Percentiles rank a stretch among this genome's conserved stretches.
These are phyloP conservation scores for Suillia variegata DNA, from an alignment of 2,888 invertebrate genomes.

Conservation along the genomic window DNA sequence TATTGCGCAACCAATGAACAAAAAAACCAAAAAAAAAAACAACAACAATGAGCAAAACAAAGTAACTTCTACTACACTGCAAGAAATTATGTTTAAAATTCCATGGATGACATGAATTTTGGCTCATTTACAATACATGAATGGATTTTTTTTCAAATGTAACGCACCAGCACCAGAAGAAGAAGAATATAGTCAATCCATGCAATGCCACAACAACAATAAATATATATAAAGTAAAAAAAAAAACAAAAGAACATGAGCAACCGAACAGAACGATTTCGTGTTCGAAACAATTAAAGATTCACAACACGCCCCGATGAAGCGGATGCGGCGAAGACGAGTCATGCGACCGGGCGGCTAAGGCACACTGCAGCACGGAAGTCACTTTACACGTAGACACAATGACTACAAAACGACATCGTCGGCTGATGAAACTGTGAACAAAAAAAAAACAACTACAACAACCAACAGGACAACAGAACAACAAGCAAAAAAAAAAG, in stretches of 20 bases:
- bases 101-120: no score
- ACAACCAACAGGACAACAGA: neutral
- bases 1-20: neutral
- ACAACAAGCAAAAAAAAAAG: slow-evolving; percentile 3
- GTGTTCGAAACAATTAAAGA: slow-evolving; percentile 13
- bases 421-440: slow-evolving; percentile 3
- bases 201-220: slow-evolving; percentile 2
- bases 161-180: neutral
- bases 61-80: no score
- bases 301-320: slow-evolving; percentile 17
- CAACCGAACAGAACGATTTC: neutral
- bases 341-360: neutral
- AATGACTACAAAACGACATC: slow-evolving; percentile 9
- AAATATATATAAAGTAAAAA: no score
- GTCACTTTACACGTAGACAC: neutral
- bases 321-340: slow-evolving; percentile 15
- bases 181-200: no score
- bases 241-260: no score
- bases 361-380: neutral
- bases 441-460: slow-evolving; percentile 1
- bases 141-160: no score
- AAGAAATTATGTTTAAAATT: no score
- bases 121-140: no score
- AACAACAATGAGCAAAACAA: no score
- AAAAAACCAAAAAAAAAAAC: neutral